These are phyloP conservation scores for Trididemnum clinides DNA, from an alignment of 23 tunicate genomes.

Conservation along the genomic window DNA sequence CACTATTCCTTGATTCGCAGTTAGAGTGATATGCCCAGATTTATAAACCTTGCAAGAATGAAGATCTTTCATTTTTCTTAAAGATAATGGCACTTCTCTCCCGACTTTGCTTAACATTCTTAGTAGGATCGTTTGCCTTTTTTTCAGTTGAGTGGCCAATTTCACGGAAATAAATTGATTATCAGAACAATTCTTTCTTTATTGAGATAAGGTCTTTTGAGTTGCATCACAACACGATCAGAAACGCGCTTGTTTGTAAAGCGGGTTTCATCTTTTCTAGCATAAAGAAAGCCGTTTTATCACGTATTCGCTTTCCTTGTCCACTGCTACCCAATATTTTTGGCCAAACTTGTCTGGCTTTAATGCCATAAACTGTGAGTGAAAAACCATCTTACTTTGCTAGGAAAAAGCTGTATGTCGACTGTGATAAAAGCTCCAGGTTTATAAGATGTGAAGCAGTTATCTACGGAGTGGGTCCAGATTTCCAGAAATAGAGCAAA, in stretches of 20 bases:
- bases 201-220: neutral
- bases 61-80: conserved; percentile 29
- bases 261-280: conserved; percentile 17
- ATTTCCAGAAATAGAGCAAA: conserved; percentile 21
- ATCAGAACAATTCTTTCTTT: conserved; percentile 31
- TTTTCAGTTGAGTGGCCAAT: conserved; percentile 21
- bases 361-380: conserved; percentile 24
- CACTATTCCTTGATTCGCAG: neutral
- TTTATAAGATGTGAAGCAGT: conserved; percentile 28
- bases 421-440: conserved; percentile 41
- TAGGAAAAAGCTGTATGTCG: conserved; percentile 39
- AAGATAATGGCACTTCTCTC: conserved; percentile 41
- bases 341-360: conserved; percentile 35
- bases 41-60: conserved; percentile 29
- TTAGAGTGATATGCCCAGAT: conserved; percentile 16
- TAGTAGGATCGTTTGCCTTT: conserved; percentile 29
- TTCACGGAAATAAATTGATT: conserved; percentile 21
- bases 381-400: conserved; percentile 26
- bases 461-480: conserved; percentile 15
- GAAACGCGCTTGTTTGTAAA: conserved; percentile 2
- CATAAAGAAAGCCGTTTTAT: conserved; percentile 28
- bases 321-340: conserved; percentile 35
- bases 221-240: conserved; percentile 14
- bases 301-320: conserved; percentile 27
- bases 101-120: conserved; percentile 30